These are phyloP conservation scores for Latrodectus hesperus DNA, from an alignment of 2,888 invertebrate species.

Conservation along the genomic window DNA sequence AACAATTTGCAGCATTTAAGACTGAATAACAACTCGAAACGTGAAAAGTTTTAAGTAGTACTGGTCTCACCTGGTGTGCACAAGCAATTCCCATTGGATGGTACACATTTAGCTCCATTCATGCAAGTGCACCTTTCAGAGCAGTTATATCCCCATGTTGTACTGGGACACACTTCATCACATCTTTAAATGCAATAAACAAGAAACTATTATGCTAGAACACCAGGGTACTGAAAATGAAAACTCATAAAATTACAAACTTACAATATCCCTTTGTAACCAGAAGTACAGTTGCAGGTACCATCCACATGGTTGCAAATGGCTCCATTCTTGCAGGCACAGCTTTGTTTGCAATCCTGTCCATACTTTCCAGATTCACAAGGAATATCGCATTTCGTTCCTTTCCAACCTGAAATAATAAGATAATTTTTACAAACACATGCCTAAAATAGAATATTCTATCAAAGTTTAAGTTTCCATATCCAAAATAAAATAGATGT, in stretches of 20 bases:
- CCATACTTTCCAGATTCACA: constrained; percentile 17
- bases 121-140: neutral
- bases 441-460: no score
- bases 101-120: constrained; percentile 20
- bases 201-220: neutral
- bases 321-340: constrained; percentile 28
- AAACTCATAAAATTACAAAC: neutral
- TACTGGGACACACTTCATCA: neutral
- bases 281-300: constrained; percentile 22
- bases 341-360: constrained; percentile 13
- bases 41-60: no score
- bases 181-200: neutral
- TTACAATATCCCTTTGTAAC: constrained; percentile 32
- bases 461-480: no score
- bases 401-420: constrained; percentile 16
- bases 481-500: no score
- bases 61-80: constrained; percentile 14
- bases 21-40: no score
- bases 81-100: neutral
- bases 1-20: no score
- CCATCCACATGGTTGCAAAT: constrained; percentile 33
- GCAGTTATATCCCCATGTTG: constrained; percentile 10
- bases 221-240: no score
- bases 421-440: no score
- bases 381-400: constrained; percentile 1